These are phyloP conservation scores for Lithobates pipiens DNA, from an alignment of 2,797 vertebrate species.

Conservation along the genomic window DNA sequence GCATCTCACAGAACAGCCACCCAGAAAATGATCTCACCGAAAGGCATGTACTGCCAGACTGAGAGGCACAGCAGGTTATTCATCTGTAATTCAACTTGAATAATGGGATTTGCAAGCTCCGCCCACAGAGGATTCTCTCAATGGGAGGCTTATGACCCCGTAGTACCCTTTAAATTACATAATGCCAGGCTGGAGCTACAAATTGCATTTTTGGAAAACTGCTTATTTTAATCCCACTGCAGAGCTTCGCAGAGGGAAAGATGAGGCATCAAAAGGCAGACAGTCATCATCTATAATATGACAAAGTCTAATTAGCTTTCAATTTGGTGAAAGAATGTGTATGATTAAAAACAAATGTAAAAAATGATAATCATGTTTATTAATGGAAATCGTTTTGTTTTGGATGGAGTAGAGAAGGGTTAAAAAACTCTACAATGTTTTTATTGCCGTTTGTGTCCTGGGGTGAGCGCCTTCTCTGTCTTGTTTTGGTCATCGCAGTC, in stretches of 20 bases:
- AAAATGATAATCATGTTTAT: no score
- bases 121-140: conserved; percentile 1
- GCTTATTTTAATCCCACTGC: conserved; percentile 22
- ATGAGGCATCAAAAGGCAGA: not conserved
- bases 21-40: not conserved
- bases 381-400: no score
- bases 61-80: not conserved
- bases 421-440: no score
- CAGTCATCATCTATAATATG: not conserved
- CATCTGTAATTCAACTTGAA: conserved; percentile 10
- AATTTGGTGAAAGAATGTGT: not conserved
- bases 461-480: no score
- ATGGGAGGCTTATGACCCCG: conserved; percentile 26
- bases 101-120: conserved; percentile 23
- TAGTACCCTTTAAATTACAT: conserved; percentile 14
- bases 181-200: conserved; percentile 12
- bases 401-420: no score
- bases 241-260: not conserved
- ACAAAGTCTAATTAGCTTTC: not conserved
- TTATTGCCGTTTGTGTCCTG: no score
- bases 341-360: no score
- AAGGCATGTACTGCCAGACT: not conserved
- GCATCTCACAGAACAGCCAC: not conserved
- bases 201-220: conserved; percentile 32
- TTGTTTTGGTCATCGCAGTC: no score